A percentile compares a stretch with the other conserved stretches of the same genome.
Evolutionary conservation across 2,113 vertebrate species (phyloP).

Genomic region (Pachypanchax playfairii): DNA sequence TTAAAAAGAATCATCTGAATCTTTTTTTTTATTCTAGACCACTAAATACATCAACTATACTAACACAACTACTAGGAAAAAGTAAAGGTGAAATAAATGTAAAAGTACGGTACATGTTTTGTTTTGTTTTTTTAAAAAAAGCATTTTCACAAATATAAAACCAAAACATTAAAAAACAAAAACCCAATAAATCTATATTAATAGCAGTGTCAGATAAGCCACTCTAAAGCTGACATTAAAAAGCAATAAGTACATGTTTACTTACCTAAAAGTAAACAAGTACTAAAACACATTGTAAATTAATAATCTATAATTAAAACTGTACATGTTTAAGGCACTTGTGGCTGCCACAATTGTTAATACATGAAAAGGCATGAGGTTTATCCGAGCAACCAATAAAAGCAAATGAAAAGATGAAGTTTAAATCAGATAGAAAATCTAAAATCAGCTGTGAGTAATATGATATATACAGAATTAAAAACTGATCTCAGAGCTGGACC

Average conservation of each 20-base stretch:
- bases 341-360: constrained; percentile 70
- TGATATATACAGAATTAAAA: constrained; percentile 55
- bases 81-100: constrained; percentile 2
- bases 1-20: neutral
- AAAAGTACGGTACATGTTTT: constrained; percentile 34
- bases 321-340: constrained; percentile 77
- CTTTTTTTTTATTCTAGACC: constrained; percentile 4
- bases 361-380: constrained; percentile 30
- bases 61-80: constrained; percentile 12
- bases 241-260: constrained; percentile 2
- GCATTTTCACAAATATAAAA: constrained; percentile 14
- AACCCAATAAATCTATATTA: constrained; percentile 11
- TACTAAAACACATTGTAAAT: constrained; percentile 3
- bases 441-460: constrained; percentile 43
- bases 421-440: constrained; percentile 12
- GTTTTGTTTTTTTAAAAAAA: constrained; percentile 35
- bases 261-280: neutral
- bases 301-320: constrained; percentile 10
- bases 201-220: constrained; percentile 9
- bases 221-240: constrained; percentile 2
- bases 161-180: neutral
- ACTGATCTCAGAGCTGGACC: neutral
- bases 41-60: constrained; percentile 1
- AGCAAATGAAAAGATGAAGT: constrained; percentile 4
- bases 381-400: neutral